These are phyloP conservation scores for Jacana jacana DNA, from an alignment of 2,113 vertebrate species.

Conservation along the genomic window DNA sequence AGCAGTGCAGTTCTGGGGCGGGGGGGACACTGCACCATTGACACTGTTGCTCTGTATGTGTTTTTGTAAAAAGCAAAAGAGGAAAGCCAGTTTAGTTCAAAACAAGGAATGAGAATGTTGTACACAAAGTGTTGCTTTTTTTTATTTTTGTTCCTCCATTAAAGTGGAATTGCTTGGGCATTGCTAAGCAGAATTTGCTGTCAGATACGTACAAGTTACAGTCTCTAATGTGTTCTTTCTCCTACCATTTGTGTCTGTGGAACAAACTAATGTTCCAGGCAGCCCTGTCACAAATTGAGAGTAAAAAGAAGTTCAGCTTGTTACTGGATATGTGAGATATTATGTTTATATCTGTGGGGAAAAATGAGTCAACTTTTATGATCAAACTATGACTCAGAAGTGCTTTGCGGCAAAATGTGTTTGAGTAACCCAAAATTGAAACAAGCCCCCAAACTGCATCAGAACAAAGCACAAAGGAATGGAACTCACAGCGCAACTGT, in stretches of 20 bases:
- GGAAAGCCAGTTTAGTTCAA: not conserved
- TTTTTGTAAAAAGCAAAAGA: not conserved
- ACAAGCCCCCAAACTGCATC: not conserved
- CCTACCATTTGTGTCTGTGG: not conserved
- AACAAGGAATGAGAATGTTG: not conserved
- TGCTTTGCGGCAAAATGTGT: not conserved
- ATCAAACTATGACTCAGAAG: not conserved
- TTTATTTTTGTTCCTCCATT: not conserved
- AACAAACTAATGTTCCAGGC: not conserved
- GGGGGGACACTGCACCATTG: not conserved
- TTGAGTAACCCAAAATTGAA: not conserved
- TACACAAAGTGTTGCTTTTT: not conserved
- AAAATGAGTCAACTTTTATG: not conserved
- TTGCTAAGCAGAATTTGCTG: not conserved
- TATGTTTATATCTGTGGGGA: not conserved
- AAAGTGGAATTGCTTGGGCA: not conserved
- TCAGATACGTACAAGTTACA: not conserved
- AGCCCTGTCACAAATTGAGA: not conserved
- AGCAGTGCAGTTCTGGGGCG: not conserved
- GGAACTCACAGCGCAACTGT: not conserved
- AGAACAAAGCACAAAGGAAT: not conserved
- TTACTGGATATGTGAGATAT: not conserved
- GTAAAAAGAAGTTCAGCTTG: not conserved
- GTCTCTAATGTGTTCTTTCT: not conserved
- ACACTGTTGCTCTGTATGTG: not conserved